Evolutionary conservation across 2,888 invertebrate genomes (phyloP).

Genomic region (Yponomeuta plumbellus): DNA sequence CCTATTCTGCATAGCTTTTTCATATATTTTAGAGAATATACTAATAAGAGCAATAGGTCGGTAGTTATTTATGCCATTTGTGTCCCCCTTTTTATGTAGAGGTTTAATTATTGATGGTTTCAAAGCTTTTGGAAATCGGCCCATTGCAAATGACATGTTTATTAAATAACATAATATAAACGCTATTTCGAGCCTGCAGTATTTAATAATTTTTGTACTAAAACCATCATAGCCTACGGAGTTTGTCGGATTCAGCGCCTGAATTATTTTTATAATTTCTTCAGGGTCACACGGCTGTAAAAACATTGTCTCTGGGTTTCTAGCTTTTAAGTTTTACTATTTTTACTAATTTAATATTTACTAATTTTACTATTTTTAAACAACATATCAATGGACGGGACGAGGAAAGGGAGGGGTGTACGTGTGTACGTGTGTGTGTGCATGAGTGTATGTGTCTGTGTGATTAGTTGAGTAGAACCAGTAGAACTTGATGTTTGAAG

Average conservation of each 20-base stretch:
- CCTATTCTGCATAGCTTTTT: not conserved
- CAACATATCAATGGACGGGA: too few relatives aligned
- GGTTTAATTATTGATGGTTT: too few relatives aligned
- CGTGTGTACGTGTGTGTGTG: too few relatives aligned
- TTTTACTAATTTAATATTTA: not conserved
- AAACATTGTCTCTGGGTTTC: not conserved
- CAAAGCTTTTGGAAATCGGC: too few relatives aligned
- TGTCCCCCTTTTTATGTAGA: too few relatives aligned
- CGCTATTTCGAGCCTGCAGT: not conserved
- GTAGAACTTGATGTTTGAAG: too few relatives aligned
- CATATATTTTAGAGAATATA: constrained; percentile 6
- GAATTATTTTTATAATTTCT: too few relatives aligned
- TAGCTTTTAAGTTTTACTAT: not conserved
- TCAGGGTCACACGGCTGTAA: too few relatives aligned
- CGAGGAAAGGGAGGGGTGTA: too few relatives aligned
- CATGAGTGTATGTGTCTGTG: too few relatives aligned
- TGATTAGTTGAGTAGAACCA: too few relatives aligned
- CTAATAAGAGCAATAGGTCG: constrained; percentile 9
- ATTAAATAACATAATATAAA: not conserved
- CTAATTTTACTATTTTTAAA: not conserved
- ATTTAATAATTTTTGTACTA: not conserved
- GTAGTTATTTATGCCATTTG: not conserved
- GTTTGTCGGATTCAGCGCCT: not conserved
- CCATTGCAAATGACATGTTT: not conserved
- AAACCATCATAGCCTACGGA: not conserved